Evolutionary conservation across 2,888 invertebrate genomes (phyloP), one percentile per base, ranked within the genome.

Genomic region (Heteromurus nitidus): DNA sequence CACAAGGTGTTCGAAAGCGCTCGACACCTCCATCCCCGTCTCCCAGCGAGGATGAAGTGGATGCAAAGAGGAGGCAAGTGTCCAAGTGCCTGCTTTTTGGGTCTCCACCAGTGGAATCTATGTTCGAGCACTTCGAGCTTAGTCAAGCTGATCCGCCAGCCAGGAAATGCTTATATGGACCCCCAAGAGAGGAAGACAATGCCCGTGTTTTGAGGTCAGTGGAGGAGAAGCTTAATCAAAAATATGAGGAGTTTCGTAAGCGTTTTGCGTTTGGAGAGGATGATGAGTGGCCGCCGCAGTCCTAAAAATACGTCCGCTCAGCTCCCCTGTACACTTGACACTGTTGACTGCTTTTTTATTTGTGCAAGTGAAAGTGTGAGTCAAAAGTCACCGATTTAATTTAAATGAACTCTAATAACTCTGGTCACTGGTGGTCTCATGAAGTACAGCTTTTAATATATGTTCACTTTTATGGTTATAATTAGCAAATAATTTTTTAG

Each of bases 1-100:
- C 20, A 22, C 67, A 67, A 24, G 24, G 58, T 20, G 67, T 67
- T 67, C 67, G 67, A 5, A 67, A 67, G 28, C 67, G 67, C n/a
- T 11, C 67, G 1, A 22, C 47, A 1, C 47, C 67, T 3, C 22
- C 58, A 9, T 26, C 58, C 3, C 9, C 26, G 3, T 9, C 36
- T 36, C 36, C 13, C 36, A 13, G 13, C n/a, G 24, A 24, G 20
- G 28, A 24, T n/a, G 47, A 22, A 1, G 24, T 22, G 13, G 50
- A 24, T 16, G 16, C 2, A 2, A 67, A 67, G 47, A 67, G 28
- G n/a, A 16, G 13, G n/a, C 50, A 50, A 28, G 67, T 67, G 2
- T 26, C 67, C 1, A 67, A 67, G n/a, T 22, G 24, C 28, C 22
- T 36, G 7, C 36, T 9, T 5, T 67, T 67, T 11, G 13, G n/a